Percentiles rank a stretch among this genome's conserved stretches.
Evolutionary conservation across 2,888 invertebrate genomes (phyloP).

Genomic region (Agriopis aurantiaria): DNA sequence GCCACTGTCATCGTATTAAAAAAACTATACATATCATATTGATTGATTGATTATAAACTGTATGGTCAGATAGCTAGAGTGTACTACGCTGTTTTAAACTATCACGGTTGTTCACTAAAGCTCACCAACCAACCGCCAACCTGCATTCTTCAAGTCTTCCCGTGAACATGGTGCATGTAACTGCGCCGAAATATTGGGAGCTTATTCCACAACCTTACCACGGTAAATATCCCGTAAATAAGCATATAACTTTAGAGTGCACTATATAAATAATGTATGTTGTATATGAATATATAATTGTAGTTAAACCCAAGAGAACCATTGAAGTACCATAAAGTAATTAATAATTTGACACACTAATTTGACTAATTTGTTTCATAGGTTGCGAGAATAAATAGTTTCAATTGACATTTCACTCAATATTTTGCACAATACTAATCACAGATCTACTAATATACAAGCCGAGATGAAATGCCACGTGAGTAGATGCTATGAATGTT

Average conservation of each 20-base stretch:
- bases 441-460: conserved; percentile 1
- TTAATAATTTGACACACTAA: conserved; percentile 13
- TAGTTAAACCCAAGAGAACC: not conserved
- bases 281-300: no score
- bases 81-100: not conserved
- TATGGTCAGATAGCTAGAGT: not conserved
- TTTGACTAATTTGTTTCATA: conserved; percentile 2
- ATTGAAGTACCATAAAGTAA: not conserved
- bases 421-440: conserved; percentile 22
- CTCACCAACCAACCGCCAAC: no score
- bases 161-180: no score
- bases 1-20: conserved; percentile 1
- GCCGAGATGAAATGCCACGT: not conserved
- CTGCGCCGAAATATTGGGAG: no score
- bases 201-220: no score
- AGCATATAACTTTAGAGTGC: no score
- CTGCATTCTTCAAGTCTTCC: no score
- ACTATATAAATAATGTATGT: no score
- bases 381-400: conserved; percentile 14
- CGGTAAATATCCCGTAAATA: no score
- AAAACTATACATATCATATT: conserved; percentile 3
- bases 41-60: not conserved
- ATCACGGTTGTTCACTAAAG: no score
- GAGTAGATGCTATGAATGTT: not conserved
- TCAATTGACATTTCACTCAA: conserved; percentile 29